Evolutionary conservation across 2,113 vertebrate genomes (phyloP).

Genomic region (Psammodynastes pulverulentus): DNA sequence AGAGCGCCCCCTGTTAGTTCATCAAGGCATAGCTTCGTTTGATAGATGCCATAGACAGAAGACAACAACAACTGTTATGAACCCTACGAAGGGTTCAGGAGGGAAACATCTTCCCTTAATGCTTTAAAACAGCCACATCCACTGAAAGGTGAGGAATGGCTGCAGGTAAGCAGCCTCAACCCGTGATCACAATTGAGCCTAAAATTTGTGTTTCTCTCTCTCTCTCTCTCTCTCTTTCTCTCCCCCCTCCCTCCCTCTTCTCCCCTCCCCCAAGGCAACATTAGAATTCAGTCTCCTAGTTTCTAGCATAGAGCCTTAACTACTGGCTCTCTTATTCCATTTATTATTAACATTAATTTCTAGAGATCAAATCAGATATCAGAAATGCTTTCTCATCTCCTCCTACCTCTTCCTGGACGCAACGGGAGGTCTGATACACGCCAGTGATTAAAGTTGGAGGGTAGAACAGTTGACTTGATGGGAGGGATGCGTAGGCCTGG

Average conservation of each 20-base stretch:
- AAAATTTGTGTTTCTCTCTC: neutral
- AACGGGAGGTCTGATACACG: conserved; percentile 73
- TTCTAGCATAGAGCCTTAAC: neutral
- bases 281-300: neutral
- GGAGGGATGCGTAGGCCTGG: conserved; percentile 65
- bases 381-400: neutral
- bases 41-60: neutral
- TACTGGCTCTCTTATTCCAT: neutral
- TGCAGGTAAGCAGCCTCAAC: neutral
- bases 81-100: neutral
- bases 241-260: too few relatives aligned
- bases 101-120: neutral
- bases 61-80: neutral
- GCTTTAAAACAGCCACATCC: neutral
- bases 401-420: conserved; percentile 67
- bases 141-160: neutral
- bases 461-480: conserved; percentile 64
- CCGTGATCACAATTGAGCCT: neutral
- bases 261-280: neutral
- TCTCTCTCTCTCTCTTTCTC: rapidly evolving
- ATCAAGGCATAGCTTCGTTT: neutral
- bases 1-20: neutral
- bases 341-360: neutral
- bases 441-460: conserved; percentile 81
- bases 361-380: too few relatives aligned